Evolutionary conservation across 2,888 invertebrate genomes (phyloP).

Genomic region (Helleia helle): DNA sequence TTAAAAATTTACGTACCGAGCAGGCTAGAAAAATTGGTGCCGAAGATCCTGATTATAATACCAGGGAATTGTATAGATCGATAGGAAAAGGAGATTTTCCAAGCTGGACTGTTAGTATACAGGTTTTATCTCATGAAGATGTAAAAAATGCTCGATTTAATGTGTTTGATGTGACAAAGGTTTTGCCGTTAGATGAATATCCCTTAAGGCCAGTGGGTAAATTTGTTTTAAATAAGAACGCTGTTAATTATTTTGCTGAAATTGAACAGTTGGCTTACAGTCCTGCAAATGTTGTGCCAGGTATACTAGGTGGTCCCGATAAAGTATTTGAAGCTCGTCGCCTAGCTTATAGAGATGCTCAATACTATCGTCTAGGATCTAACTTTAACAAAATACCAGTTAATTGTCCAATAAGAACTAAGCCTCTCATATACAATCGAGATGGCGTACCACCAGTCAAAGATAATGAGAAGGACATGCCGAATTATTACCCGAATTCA

Average conservation of each 20-base stretch:
- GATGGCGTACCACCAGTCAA: constrained; percentile 85
- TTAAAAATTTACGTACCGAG: constrained; percentile 80
- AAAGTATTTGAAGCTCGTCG: constrained; percentile 90
- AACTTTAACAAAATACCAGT: constrained; percentile 94
- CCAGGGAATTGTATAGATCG: constrained; percentile 88
- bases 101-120: constrained; percentile 84
- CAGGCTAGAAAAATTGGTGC: constrained; percentile 78
- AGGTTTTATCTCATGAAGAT: constrained; percentile 86
- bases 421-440: constrained; percentile 83
- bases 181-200: constrained; percentile 84
- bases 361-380: constrained; percentile 85
- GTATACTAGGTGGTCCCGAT: constrained; percentile 91
- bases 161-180: constrained; percentile 92
- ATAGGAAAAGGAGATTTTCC: constrained; percentile 82
- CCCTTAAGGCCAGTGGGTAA: constrained; percentile 89
- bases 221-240: constrained; percentile 88
- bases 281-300: constrained; percentile 90
- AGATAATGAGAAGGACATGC: constrained; percentile 87
- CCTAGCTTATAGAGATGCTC: constrained; percentile 91
- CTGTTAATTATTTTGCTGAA: constrained; percentile 91
- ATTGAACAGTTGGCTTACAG: constrained; percentile 92
- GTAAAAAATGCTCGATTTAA: constrained; percentile 84
- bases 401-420: constrained; percentile 87
- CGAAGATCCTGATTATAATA: constrained; percentile 87
- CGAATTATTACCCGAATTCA: constrained; percentile 96